Conservation (phyloP, 2,888 invertebrate species). For the Tipula unca region DNA sequence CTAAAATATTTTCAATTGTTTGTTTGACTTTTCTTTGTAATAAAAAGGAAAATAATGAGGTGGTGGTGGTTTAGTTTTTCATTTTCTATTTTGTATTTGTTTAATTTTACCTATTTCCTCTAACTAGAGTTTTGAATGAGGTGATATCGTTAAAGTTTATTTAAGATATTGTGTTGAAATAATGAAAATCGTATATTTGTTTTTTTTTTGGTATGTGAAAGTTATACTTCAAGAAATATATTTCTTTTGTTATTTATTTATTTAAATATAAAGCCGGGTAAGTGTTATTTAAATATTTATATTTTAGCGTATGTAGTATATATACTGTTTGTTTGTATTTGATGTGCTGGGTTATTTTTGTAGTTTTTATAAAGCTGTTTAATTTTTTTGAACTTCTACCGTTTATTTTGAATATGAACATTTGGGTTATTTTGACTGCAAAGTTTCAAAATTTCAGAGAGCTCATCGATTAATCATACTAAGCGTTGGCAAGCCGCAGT, state of each 20-base stretch:
- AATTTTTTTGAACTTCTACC: too few relatives aligned
- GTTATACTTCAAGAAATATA: neutral
- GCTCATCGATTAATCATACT: too few relatives aligned
- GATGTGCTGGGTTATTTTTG: neutral
- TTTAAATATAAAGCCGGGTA: neutral
- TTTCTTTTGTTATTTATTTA: neutral
- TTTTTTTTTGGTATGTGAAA: neutral
- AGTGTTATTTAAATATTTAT: neutral
- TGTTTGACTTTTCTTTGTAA: neutral
- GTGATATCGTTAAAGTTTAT: slow-evolving; percentile 14
- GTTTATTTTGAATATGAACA: too few relatives aligned
- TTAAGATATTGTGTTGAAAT: slow-evolving; percentile 14
- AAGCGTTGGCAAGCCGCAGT: too few relatives aligned
- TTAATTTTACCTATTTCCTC: neutral
- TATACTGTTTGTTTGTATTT: neutral
- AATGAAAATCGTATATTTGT: neutral
- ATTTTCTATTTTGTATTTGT: neutral
- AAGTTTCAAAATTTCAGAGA: too few relatives aligned
- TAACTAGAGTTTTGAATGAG: neutral
- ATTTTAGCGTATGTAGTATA: neutral
- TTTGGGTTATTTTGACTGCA: too few relatives aligned
- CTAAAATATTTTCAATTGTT: neutral
- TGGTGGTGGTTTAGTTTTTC: neutral
- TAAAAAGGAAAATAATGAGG: neutral
- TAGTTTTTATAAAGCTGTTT: too few relatives aligned